Percentiles rank a stretch among this genome's conserved stretches.
These are phyloP conservation scores for Drosophila lini DNA, from an alignment of 1,140 invertebrate species.

Conservation along the genomic window DNA sequence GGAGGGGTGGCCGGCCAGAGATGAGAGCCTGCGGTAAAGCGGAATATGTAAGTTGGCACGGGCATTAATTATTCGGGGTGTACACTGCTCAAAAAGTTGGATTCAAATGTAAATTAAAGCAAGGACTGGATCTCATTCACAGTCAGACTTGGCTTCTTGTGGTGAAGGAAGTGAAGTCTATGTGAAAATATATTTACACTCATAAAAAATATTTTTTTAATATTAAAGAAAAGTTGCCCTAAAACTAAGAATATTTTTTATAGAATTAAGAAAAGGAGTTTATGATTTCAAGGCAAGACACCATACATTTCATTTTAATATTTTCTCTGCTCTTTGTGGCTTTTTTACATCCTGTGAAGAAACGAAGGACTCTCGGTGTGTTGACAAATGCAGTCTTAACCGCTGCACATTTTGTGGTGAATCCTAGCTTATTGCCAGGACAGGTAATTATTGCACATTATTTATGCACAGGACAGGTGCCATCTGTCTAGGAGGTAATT, in stretches of 20 bases:
- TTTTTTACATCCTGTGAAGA: neutral
- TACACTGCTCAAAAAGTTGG: neutral
- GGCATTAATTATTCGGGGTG: conserved; percentile 7
- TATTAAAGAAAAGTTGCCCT: no score
- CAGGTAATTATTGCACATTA: neutral
- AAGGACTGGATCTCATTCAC: no score
- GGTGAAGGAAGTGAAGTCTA: no score
- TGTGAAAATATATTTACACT: no score
- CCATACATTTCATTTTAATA: no score
- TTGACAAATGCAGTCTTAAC: neutral
- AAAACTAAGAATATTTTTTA: no score
- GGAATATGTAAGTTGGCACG: neutral
- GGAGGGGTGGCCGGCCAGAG: neutral
- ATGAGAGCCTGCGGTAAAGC: neutral
- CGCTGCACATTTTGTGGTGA: neutral
- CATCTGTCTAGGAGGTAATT: neutral
- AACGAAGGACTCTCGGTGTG: neutral
- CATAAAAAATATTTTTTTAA: no score
- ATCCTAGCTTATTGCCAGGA: neutral
- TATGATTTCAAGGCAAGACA: no score
- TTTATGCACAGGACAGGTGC: neutral
- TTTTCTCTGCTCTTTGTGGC: neutral
- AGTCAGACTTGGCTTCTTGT: no score
- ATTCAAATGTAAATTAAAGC: no score
- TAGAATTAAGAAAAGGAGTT: no score